A percentile compares a stretch with the other conserved stretches of the same genome.
phyloP scores from a whole-genome alignment of 2,113 vertebrate species.

The Choloepus hoffmanni region DNA sequence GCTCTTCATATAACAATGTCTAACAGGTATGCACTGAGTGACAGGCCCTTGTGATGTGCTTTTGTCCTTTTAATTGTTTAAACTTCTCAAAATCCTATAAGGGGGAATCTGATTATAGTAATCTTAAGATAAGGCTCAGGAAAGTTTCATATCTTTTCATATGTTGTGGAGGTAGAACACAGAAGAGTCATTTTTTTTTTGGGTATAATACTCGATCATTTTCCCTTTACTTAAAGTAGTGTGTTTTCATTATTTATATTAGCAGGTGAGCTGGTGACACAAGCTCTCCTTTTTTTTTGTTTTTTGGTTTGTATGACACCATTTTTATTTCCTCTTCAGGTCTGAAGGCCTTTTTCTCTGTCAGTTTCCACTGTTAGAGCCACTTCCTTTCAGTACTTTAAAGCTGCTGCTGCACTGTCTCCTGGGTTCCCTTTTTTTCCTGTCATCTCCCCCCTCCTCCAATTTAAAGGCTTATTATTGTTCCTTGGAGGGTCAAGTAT shows the following conservation, averaged over 20 bases:
- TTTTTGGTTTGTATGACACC: background rate
- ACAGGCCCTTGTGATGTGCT: background rate
- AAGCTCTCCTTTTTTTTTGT: background rate
- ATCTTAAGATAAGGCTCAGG: background rate
- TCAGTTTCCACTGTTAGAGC: background rate
- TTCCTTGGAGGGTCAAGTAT: background rate
- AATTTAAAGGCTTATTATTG: background rate
- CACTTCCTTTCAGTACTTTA: background rate
- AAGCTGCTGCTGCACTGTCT: background rate
- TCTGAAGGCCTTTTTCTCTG: background rate
- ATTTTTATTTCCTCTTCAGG: too few relatives aligned
- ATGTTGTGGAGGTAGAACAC: background rate
- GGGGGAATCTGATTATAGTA: background rate
- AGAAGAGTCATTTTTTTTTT: background rate
- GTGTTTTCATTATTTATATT: background rate
- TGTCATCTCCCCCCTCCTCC: background rate
- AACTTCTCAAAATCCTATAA: background rate
- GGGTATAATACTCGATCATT: background rate
- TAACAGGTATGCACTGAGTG: background rate
- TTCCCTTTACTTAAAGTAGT: background rate
- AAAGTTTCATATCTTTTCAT: background rate
- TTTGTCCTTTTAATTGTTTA: background rate
- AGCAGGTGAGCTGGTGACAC: background rate
- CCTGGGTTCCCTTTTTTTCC: background rate
- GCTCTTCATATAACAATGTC: background rate